These are phyloP conservation scores for Agapostemon virescens DNA, from an alignment of 2,888 invertebrate species.

Conservation along the genomic window DNA sequence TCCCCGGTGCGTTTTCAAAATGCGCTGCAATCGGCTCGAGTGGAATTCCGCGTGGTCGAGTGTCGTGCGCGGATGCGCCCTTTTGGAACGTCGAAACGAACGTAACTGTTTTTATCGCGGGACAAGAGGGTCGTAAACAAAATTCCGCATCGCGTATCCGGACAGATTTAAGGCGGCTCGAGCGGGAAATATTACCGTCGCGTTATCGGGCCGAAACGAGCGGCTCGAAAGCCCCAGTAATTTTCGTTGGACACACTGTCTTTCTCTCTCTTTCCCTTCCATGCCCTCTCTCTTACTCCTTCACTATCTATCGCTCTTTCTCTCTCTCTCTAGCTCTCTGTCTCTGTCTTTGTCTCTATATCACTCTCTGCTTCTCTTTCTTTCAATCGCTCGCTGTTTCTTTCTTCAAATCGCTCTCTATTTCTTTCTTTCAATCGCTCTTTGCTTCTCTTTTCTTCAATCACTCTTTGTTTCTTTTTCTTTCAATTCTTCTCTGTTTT, in stretches of 20 bases:
- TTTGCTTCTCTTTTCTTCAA: neutral
- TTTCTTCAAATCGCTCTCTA: too few relatives aligned
- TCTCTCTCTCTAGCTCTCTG: too few relatives aligned
- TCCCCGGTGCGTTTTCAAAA: neutral
- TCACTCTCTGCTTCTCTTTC: too few relatives aligned
- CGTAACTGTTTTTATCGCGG: slow-evolving; percentile 31
- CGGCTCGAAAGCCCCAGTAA: slow-evolving; percentile 5
- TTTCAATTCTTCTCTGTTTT: neutral
- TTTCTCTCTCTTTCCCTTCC: neutral
- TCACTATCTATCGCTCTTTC: too few relatives aligned
- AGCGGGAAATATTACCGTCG: slow-evolving; percentile 13
- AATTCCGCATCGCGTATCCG: slow-evolving; percentile 4
- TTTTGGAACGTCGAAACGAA: slow-evolving; percentile 16
- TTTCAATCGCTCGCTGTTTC: too few relatives aligned
- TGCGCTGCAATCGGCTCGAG: slow-evolving; percentile 45
- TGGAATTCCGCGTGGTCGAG: slow-evolving; percentile 52
- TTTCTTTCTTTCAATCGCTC: too few relatives aligned
- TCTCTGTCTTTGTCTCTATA: too few relatives aligned
- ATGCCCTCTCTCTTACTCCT: too few relatives aligned
- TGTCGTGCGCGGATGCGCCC: neutral
- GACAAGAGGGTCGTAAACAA: slow-evolving; percentile 21
- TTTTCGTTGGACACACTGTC: neutral
- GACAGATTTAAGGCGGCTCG: slow-evolving; percentile 5
- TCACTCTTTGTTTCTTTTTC: neutral
- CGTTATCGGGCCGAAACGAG: slow-evolving; percentile 15